These are phyloP conservation scores for Nyctalus aviator DNA, from an alignment of 2,797 vertebrate species.

Conservation along the genomic window DNA sequence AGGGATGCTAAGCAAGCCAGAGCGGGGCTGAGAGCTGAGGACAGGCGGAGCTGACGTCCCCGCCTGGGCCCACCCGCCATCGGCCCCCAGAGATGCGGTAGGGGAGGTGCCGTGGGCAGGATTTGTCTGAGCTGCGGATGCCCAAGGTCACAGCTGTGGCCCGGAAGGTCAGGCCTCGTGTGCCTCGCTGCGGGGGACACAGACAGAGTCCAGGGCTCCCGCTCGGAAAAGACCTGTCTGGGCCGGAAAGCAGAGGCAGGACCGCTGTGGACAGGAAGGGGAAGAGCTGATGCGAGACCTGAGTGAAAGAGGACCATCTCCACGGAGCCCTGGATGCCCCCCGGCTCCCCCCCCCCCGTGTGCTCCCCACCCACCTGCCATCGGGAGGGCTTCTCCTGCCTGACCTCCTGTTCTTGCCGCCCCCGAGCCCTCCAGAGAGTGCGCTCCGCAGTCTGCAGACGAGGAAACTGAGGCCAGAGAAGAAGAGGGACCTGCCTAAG, in stretches of 20 bases:
- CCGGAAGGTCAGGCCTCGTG: neutral
- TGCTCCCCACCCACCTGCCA: too few relatives aligned
- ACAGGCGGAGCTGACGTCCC: neutral
- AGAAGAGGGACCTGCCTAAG: neutral
- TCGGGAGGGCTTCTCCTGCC: neutral
- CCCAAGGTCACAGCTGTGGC: too few relatives aligned
- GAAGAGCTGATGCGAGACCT: rapidly evolving
- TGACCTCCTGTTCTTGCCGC: neutral
- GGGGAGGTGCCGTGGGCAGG: neutral
- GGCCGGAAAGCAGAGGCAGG: neutral
- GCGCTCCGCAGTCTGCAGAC: neutral
- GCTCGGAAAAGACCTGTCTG: neutral
- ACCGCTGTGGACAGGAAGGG: neutral
- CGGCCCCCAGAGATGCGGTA: neutral
- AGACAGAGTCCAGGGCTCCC: neutral
- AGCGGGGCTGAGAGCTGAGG: rapidly evolving
- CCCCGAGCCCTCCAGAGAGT: neutral
- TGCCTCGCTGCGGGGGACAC: neutral
- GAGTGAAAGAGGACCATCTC: rapidly evolving
- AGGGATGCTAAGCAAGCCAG: neutral
- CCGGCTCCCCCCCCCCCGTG: rapidly evolving
- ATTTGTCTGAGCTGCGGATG: rapidly evolving
- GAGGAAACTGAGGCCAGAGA: constrained; percentile 2
- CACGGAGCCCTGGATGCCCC: neutral
- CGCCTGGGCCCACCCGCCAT: rapidly evolving